Percentiles rank a stretch among this genome's conserved stretches.
phyloP scores from a whole-genome alignment of 2,113 vertebrate species.

The Corythoichthys haematopterus region DNA sequence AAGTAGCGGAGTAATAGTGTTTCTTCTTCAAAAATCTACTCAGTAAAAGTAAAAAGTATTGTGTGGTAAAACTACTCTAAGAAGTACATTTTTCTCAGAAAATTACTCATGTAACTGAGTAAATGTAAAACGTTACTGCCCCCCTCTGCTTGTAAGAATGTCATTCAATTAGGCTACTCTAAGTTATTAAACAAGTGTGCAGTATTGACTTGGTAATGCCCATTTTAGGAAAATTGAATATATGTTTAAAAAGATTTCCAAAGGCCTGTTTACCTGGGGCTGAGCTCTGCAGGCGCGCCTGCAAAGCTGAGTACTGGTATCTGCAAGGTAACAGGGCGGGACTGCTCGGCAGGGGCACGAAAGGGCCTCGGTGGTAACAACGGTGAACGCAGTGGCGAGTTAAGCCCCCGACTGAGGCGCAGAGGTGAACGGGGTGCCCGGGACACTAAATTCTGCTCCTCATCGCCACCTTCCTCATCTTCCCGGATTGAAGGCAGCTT shows the following conservation, averaged over 20 bases:
- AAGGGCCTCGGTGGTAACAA: conserved; percentile 69
- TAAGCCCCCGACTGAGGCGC: conserved; percentile 64
- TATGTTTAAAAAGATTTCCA: not conserved
- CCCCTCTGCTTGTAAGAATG: too few species aligned
- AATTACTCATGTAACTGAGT: too few species aligned
- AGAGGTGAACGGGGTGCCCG: conserved; percentile 65
- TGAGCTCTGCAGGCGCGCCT: conserved; percentile 67
- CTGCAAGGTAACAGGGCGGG: conserved; percentile 70
- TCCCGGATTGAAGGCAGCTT: conserved; percentile 78
- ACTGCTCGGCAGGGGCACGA: conserved; percentile 59
- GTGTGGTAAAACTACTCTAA: too few species aligned
- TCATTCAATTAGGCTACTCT: too few species aligned
- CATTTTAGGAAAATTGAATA: not conserved
- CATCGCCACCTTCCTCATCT: conserved; percentile 75
- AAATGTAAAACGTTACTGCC: too few species aligned
- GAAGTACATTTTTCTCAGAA: too few species aligned
- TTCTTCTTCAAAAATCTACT: too few species aligned
- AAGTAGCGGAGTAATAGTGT: too few species aligned
- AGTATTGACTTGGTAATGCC: too few species aligned
- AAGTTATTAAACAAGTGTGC: too few species aligned
- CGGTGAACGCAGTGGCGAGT: conserved; percentile 75
- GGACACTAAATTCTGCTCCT: conserved; percentile 63
- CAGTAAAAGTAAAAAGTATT: too few species aligned
- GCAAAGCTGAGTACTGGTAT: conserved; percentile 75
- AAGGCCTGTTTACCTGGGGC: conserved; percentile 67